Evolutionary conservation across 2,888 invertebrate genomes (phyloP).

Genomic region (Sphaeridia pumilis): DNA sequence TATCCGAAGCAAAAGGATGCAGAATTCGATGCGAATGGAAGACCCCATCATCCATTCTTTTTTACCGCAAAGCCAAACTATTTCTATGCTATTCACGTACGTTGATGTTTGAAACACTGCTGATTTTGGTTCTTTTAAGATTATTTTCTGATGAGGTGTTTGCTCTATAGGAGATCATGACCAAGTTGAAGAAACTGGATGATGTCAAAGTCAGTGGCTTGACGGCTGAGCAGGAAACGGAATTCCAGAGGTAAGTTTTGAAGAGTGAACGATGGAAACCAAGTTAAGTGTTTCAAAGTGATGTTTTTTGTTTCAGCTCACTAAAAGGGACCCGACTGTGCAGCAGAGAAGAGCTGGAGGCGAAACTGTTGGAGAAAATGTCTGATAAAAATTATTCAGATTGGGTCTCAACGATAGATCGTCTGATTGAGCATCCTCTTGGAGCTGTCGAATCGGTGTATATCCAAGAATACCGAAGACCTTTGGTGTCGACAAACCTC

Average conservation of each 20-base stretch:
- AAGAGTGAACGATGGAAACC: too few relatives aligned
- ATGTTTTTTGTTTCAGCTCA: constrained; percentile 21
- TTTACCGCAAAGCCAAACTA: constrained; percentile 82
- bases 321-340: constrained; percentile 50
- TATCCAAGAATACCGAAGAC: constrained; percentile 56
- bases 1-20: constrained; percentile 73
- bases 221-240: not conserved
- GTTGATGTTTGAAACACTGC: not conserved
- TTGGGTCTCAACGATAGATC: constrained; percentile 59
- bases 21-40: constrained; percentile 78
- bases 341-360: constrained; percentile 53
- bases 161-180: constrained; percentile 51
- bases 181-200: constrained; percentile 46
- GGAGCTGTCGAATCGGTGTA: constrained; percentile 59
- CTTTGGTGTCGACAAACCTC: constrained; percentile 48
- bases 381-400: constrained; percentile 49
- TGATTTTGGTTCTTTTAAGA: constrained; percentile 5
- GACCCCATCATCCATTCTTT: constrained; percentile 82
- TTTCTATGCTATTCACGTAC: constrained; percentile 68
- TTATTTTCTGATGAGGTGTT: constrained; percentile 21
- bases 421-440: constrained; percentile 58
- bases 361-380: constrained; percentile 53
- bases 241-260: constrained; percentile 10
- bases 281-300: too few relatives aligned
- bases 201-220: too few relatives aligned